Evolutionary conservation across 2,113 vertebrate genomes (phyloP), one percentile per base, ranked within the genome.

Genomic region (Electrona antarctica): DNA sequence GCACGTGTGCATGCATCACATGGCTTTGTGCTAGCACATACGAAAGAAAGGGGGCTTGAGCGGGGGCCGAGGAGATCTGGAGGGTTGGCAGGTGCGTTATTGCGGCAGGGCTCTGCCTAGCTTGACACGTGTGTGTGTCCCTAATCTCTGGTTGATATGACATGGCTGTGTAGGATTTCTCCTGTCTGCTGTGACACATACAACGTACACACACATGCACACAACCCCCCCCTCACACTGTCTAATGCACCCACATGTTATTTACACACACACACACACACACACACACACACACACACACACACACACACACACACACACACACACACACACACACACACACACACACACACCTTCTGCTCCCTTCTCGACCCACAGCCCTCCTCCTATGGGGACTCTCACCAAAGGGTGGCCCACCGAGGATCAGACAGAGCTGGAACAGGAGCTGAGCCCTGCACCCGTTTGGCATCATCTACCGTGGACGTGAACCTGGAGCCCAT

Each of bases 141-240:
- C 83, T 92, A 91, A 90, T 92, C 88, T 92, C 83, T 75, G n/a
- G 72, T 77, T 90, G 87, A 90, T 89, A 85, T 90, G 91, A 90
- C 90, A 91, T 90, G 91, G 87, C 89, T 88, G 85, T 85, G 84
- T 87, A 84, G 82, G 81, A 79, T 83, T 80, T 74, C 78, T 62
- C 77, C 82, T 90, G 83, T 87, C 84, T 80, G 72, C 85, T 83
- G 81, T 86, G 57, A 60, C 67, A 79, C 76, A 83, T 69, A 70
- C 84, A 63, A 55, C 49, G 57, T 48, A 9, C 12, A 6, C 56
- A 9, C 64, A 64, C 10, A 28, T 33, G 14, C 52, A 52, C 48
- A 15, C 49, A 54, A 56, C 49, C 49, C 70, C 67, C 74, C 15
- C 57, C 29, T 7, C 21, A 13, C 71, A 61, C 78, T 82, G 74